phyloP scores from a whole-genome alignment of 2,113 vertebrate species.

The Ahaetulla prasina region DNA sequence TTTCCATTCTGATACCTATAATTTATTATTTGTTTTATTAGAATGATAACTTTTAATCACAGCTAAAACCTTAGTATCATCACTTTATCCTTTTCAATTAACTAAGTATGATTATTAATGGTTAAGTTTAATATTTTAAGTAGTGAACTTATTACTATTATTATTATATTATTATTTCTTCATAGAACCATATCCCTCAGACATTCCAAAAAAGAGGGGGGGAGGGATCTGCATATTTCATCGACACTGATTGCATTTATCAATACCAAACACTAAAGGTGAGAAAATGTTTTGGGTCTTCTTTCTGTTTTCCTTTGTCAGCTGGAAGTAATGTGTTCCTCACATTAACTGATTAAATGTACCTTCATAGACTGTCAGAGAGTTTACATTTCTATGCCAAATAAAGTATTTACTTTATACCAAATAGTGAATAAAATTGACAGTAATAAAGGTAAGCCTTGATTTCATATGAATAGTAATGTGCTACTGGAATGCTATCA shows the following conservation, averaged over 20 bases:
- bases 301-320: conserved; percentile 27
- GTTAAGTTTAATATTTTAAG: not conserved
- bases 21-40: not conserved
- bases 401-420: not conserved
- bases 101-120: conserved; percentile 3
- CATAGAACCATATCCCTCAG: conserved; percentile 44
- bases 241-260: conserved; percentile 28
- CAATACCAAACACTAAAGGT: conserved; percentile 27
- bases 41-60: not conserved
- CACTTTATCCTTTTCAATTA: not conserved
- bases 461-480: not conserved
- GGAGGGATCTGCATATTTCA: conserved; percentile 34
- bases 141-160: conserved; percentile 22
- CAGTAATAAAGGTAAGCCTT: not conserved
- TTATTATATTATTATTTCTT: conserved; percentile 44
- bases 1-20: not conserved
- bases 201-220: conserved; percentile 46
- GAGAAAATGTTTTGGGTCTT: conserved; percentile 36
- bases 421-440: not conserved
- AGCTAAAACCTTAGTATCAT: not conserved
- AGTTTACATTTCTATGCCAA: not conserved
- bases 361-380: not conserved
- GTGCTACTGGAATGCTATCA: not conserved
- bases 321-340: not conserved
- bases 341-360: not conserved